Evolutionary conservation across 2,888 invertebrate species (phyloP).

Genomic region (Luperina nickerlii): DNA sequence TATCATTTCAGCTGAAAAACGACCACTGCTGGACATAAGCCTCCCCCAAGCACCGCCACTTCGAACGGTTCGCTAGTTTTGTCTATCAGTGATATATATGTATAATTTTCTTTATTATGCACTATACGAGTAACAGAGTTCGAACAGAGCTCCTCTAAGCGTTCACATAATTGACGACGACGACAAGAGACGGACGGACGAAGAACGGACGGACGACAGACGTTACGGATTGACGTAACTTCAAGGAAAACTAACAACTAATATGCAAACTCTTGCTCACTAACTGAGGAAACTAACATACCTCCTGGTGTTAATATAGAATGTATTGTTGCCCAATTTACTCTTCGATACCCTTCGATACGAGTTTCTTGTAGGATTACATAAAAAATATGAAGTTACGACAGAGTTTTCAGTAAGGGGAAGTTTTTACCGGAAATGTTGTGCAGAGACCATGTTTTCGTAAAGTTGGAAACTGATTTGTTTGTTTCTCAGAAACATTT

Average conservation of each 20-base stretch:
- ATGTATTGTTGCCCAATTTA: not conserved
- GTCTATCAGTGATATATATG: not conserved
- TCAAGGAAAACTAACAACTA: not conserved
- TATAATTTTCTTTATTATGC: not conserved
- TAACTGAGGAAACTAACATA: too few species aligned
- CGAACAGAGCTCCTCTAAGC: not conserved
- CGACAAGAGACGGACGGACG: too few species aligned
- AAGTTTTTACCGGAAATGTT: not conserved
- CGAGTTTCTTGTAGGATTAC: not conserved
- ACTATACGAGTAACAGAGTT: not conserved
- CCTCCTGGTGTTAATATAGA: not conserved
- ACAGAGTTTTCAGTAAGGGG: not conserved
- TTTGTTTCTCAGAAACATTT: slow-evolving; percentile 4
- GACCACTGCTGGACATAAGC: too few species aligned
- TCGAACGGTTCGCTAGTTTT: not conserved
- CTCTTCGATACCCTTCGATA: not conserved
- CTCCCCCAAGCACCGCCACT: too few species aligned
- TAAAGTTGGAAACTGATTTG: not conserved
- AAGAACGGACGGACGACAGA: too few species aligned
- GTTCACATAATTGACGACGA: not conserved
- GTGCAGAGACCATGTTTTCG: not conserved
- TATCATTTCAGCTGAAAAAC: too few species aligned
- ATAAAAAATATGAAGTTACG: not conserved
- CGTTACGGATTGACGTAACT: not conserved
- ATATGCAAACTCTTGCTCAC: not conserved